These are phyloP conservation scores for Glaucomys volans DNA, from an alignment of 2,113 vertebrate species.

Conservation along the genomic window DNA sequence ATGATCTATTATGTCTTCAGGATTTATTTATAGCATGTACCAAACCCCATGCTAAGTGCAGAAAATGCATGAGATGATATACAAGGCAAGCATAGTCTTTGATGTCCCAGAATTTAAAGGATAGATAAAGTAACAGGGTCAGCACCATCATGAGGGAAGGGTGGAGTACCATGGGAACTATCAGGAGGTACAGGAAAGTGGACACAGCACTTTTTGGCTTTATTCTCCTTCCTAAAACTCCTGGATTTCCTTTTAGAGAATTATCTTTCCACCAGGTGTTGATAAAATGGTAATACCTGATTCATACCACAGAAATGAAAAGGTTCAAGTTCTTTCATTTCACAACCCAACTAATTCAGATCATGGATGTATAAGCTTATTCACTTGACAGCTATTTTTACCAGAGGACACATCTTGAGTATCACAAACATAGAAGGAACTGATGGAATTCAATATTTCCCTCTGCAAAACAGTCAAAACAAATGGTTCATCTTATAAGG, in stretches of 20 bases:
- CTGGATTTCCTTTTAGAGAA: background rate
- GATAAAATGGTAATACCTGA: background rate
- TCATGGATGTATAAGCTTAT: background rate
- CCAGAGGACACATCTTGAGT: background rate
- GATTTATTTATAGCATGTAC: background rate
- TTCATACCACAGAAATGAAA: constrained; percentile 8
- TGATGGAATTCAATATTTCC: background rate
- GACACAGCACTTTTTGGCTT: background rate
- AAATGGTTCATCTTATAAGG: background rate
- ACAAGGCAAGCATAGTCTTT: background rate
- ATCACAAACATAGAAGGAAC: constrained; percentile 23
- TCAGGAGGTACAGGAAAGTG: background rate
- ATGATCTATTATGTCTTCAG: background rate
- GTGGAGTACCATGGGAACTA: background rate
- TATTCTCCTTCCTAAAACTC: background rate
- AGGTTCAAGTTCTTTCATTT: background rate
- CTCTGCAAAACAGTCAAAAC: background rate
- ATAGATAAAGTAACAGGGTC: background rate
- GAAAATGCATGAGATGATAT: background rate
- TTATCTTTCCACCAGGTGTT: background rate
- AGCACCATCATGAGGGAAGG: background rate
- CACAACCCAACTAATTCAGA: background rate
- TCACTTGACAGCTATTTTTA: background rate
- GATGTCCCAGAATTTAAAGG: background rate
- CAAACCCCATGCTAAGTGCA: background rate